Evolutionary conservation across 2,113 vertebrate species (phyloP).

Genomic region (Aspidoscelis tigris): DNA sequence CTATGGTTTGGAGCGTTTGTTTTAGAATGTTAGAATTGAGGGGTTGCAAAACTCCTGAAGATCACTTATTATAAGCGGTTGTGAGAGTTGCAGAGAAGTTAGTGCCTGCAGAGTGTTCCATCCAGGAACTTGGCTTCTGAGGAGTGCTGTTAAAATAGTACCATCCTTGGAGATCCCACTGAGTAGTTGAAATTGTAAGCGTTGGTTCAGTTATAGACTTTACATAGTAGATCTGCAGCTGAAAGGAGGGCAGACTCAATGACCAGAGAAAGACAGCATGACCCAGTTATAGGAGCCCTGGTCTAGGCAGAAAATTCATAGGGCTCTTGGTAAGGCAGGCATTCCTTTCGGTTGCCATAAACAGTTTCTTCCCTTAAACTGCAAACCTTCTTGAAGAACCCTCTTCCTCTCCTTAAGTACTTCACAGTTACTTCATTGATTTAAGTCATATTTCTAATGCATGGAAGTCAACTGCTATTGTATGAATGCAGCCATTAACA

Average conservation of each 20-base stretch:
- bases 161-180: neutral
- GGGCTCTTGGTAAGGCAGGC: neutral
- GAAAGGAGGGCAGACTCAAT: neutral
- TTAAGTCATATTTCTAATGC: conserved; percentile 36
- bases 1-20: neutral
- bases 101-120: neutral
- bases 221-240: neutral
- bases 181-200: neutral
- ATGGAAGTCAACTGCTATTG: conserved; percentile 20
- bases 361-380: neutral
- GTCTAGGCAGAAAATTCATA: neutral
- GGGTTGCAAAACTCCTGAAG: neutral
- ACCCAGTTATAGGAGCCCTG: neutral
- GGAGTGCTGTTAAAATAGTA: neutral
- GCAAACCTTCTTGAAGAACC: conserved; percentile 12
- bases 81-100: neutral
- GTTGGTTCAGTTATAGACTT: neutral
- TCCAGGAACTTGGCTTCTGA: neutral
- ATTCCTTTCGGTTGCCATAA: neutral
- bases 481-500: conserved; percentile 28
- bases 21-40: too few species aligned
- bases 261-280: neutral
- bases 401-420: conserved; percentile 10
- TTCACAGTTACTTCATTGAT: conserved; percentile 33
- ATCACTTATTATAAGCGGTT: neutral